Evolutionary conservation across 2,113 vertebrate genomes (phyloP), one percentile per base, ranked within the genome.

Genomic region (Hydrochoerus hydrochaeris): DNA sequence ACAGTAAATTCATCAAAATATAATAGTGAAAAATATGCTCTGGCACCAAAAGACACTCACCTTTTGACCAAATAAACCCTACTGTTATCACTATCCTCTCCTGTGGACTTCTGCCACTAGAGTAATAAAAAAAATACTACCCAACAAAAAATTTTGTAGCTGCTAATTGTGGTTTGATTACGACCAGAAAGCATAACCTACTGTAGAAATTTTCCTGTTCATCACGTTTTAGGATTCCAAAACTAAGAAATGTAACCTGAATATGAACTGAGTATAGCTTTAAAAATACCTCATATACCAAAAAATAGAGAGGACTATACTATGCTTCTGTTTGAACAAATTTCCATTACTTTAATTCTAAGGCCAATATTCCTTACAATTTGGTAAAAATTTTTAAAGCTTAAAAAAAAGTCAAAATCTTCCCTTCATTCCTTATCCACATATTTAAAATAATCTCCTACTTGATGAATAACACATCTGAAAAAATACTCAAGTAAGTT

Each of bases 401-500:
- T 85, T 57, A 26, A 85, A n/a, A 93, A 93, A 46, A 14, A 3
- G 20, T 52, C 77, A 41, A 73, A 94, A 87, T 84, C 17, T 89
- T 97, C 83, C 32, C 73, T 96, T 91, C 22, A 93, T 19, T 63
- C 35, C 52, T 82, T 32, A 62, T 46, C 16, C 65, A 94, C 10
- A 80, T 83, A 94, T 78, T 97, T 91, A 65, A 91, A 91, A 69
- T 89, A 4, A 85, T 78, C 91, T 89, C 58, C 35, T 80, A 84
- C 32, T 94, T 97, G 46, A 80, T 73, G 62, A 92, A 69, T 96
- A 92, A 86, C 14, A 88, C 6, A 83, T 58, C 10, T 62, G 91
- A 90, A 97, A 85, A 93, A 67, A 89, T 82, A 84, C 41, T 80
- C n/a, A 95, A 88, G 58, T 85, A 88, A 96, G 90, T 95, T 97